Conservation (phyloP, 2,888 invertebrate species). For the Tetranychus piercei region DNA sequence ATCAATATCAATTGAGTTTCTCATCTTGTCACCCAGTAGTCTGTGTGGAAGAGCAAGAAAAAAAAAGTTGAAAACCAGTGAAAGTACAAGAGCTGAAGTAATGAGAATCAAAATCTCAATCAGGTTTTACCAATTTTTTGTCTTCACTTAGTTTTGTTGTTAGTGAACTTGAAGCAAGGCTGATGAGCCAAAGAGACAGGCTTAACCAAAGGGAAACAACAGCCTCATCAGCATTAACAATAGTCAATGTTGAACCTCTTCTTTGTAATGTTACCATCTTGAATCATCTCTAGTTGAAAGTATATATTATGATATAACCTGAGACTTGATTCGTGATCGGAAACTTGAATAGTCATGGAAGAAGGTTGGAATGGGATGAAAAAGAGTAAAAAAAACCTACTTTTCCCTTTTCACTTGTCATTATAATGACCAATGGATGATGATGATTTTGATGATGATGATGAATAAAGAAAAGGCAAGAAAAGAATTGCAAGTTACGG, state of each 20-base stretch:
- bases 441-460: background rate
- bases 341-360: background rate
- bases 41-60: too few relatives aligned
- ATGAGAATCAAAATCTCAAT: too few relatives aligned
- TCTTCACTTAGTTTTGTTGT: too few relatives aligned
- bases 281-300: background rate
- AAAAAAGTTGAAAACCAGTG: too few relatives aligned
- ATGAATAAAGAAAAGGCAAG: background rate
- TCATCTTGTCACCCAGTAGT: too few relatives aligned
- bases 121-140: too few relatives aligned
- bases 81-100: too few relatives aligned
- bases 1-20: too few relatives aligned
- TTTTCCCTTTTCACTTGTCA: background rate
- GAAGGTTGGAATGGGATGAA: background rate
- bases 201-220: background rate
- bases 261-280: too few relatives aligned
- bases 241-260: background rate
- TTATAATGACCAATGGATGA: background rate
- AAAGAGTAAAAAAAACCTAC: background rate
- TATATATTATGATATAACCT: background rate
- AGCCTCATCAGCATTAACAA: background rate
- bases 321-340: background rate
- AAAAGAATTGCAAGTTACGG: background rate
- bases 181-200: background rate
- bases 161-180: too few relatives aligned